A percentile compares a stretch with the other conserved stretches of the same genome.
phyloP scores from a whole-genome alignment of 2,113 vertebrate species.

The Fukomys damarensis region DNA sequence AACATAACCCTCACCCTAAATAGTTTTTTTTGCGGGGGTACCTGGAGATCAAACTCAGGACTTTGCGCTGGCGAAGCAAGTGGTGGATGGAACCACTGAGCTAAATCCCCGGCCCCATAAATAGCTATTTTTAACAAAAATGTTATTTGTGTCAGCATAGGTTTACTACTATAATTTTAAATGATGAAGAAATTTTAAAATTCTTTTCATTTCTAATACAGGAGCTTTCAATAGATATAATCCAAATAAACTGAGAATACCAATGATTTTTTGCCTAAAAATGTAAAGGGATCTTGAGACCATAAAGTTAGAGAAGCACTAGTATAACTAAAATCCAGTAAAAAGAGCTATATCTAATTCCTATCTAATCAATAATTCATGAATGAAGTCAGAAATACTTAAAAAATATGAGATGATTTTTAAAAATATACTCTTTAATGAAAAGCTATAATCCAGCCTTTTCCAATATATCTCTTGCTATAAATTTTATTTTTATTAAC shows the following conservation, averaged over 20 bases:
- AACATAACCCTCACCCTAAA: not conserved
- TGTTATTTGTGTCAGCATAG: not conserved
- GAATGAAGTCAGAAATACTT: not conserved
- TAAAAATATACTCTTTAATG: not conserved
- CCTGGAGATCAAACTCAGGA: too few species aligned
- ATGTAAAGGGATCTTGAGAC: not conserved
- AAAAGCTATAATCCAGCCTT: not conserved
- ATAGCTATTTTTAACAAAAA: not conserved
- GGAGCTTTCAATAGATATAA: not conserved
- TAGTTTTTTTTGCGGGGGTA: not conserved
- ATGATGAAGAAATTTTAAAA: not conserved
- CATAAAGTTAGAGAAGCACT: not conserved
- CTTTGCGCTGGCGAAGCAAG: too few species aligned
- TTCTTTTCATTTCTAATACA: not conserved
- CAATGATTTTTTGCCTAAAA: not conserved
- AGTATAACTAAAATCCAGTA: not conserved
- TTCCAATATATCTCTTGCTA: conserved; percentile 5
- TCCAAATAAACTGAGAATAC: not conserved
- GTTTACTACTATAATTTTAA: not conserved
- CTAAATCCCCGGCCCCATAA: not conserved
- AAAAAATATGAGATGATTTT: not conserved
- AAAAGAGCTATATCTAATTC: not conserved
- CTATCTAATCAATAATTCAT: not conserved
- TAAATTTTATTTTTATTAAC: conserved; percentile 5
- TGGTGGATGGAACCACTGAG: too few species aligned